Evolutionary conservation across 1,140 invertebrate species (phyloP).

Genomic region (Drosophila kikkawai): DNA sequence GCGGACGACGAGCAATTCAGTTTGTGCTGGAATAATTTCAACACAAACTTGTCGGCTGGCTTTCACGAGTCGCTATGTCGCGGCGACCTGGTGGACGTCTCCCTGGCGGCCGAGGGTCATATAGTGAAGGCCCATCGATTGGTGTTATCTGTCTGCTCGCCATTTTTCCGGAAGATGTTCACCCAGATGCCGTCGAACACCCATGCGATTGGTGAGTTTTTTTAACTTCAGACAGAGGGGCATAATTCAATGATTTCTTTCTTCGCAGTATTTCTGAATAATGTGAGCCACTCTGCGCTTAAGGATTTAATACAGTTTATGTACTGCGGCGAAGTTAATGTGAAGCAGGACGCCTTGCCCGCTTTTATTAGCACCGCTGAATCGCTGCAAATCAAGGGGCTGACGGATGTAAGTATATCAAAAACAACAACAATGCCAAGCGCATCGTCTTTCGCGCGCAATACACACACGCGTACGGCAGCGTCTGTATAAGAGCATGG

Average conservation of each 20-base stretch:
- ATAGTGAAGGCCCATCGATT: constrained; percentile 93
- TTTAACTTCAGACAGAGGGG: background rate
- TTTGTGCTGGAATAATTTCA: constrained; percentile 92
- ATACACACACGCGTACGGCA: constrained; percentile 45
- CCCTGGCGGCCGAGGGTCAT: constrained; percentile 92
- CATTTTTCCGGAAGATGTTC: constrained; percentile 94
- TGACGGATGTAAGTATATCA: constrained; percentile 86
- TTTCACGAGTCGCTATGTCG: constrained; percentile 90
- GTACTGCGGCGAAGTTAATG: constrained; percentile 94
- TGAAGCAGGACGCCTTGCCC: constrained; percentile 92
- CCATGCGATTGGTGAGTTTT: constrained; percentile 87
- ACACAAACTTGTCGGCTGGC: constrained; percentile 90
- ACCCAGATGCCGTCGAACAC: constrained; percentile 88
- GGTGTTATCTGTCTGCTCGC: constrained; percentile 93
- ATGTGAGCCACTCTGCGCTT: constrained; percentile 91
- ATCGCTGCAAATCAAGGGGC: constrained; percentile 93
- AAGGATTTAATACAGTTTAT: constrained; percentile 93
- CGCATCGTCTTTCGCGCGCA: constrained; percentile 58
- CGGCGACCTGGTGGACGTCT: constrained; percentile 93
- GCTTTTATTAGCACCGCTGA: constrained; percentile 94
- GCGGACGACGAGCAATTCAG: constrained; percentile 91
- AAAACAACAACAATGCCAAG: constrained; percentile 45
- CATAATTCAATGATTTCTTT: constrained; percentile 17
- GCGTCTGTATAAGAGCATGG: constrained; percentile 69
- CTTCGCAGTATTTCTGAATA: constrained; percentile 92